Base-by-base conservation (phyloP, 92 coral and sea anemone species). In the Blastomussa wellsi region DNA sequence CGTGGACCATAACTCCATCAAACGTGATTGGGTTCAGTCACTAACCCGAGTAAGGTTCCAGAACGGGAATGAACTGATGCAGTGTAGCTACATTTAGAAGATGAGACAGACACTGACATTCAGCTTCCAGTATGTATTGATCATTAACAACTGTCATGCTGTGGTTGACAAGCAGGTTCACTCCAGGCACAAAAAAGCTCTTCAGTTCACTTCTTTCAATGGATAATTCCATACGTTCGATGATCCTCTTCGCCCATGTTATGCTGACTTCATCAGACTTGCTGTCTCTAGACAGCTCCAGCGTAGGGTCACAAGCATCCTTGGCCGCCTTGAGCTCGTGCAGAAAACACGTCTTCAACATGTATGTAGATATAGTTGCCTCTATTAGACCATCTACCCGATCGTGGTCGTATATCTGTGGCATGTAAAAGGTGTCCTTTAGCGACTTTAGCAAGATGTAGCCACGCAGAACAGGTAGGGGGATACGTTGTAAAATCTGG, bases 321-420 rank as follows among this genome's bases (percentile, higher is more conserved):
- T 85, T 85, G 84, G 88, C 88, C 84, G 82, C 88, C 84, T 85
- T 85, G 85, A 85, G 88, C 84, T 85, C 88, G 88, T 85, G 88
- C 84, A 85, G 82, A 85, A 85, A 85, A 78, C 88, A 85, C 84
- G 88, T 85, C 84, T 85, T 85, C 88, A 85, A 78, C 84, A 62
- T 85, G 88, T 85, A 85, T 85, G 88, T 41, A 85, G 88, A 85
- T 85, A 85, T 85, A 78, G 84, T 85, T 85, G 88, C 49, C 82
- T 85, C 88, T 85, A 85, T 41, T 38, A 85, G 85, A 32, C 88
- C 88, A 78, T 78, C 84, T 59, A 77, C 52, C 88, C 78, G 84
- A 74, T 85, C 76, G 33, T 85, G 88, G 78, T 85, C 88, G 83
- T 85, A 85, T 85, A 85, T 77, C 78, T 85, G 88, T 85, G 88